Evolutionary conservation across 2,113 vertebrate genomes (phyloP).

Genomic region (cattle (Bos taurus)): DNA sequence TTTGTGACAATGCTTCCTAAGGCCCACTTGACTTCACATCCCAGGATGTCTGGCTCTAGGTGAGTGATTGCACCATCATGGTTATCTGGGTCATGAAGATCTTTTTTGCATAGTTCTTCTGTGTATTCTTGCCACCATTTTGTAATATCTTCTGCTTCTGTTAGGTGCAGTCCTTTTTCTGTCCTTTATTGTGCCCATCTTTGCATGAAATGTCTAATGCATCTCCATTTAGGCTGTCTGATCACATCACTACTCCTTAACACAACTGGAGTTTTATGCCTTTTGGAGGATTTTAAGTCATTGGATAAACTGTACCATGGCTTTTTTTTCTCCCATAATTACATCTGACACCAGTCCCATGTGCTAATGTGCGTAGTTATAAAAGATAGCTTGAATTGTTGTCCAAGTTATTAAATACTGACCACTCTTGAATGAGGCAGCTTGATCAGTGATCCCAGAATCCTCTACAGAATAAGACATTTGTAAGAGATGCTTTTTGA

Average conservation of each 20-base stretch:
- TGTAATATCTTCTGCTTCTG: not conserved
- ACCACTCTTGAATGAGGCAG: not conserved
- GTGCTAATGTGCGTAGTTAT: not conserved
- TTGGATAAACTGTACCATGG: not conserved
- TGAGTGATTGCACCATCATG: not conserved
- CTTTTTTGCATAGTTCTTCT: not conserved
- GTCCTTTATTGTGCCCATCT: not conserved
- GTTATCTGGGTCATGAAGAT: not conserved
- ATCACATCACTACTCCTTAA: not conserved
- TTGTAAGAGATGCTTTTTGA: not conserved
- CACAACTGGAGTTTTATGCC: not conserved
- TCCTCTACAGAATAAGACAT: not conserved
- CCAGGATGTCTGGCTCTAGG: not conserved
- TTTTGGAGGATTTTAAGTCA: not conserved
- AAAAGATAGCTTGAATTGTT: not conserved
- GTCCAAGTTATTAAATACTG: not conserved
- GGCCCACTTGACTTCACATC: not conserved
- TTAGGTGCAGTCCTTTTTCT: not conserved
- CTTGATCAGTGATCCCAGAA: not conserved
- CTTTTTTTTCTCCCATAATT: not conserved
- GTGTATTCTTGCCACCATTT: not conserved
- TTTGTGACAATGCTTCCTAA: not conserved
- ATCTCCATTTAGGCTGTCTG: not conserved
- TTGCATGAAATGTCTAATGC: not conserved
- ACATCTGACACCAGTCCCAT: not conserved